phyloP scores from a whole-genome alignment of 2,113 vertebrate genomes.

The Notarius quadriscutis region DNA sequence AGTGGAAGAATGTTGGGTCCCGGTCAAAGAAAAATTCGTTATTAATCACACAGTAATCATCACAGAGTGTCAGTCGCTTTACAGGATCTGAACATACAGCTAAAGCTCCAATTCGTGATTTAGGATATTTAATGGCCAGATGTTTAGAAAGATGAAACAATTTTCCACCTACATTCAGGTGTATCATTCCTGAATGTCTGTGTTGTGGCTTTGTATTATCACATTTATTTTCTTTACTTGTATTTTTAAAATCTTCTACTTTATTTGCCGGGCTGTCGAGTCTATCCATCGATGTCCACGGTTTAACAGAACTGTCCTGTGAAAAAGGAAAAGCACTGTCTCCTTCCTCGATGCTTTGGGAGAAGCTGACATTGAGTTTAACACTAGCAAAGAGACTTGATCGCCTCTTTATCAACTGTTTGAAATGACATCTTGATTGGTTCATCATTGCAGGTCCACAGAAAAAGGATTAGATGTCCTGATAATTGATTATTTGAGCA shows the following conservation, averaged over 20 bases:
- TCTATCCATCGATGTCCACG: conserved; percentile 83
- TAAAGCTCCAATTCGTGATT: conserved; percentile 80
- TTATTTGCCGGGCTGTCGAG: conserved; percentile 50
- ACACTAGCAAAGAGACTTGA: conserved; percentile 77
- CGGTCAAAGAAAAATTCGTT: conserved; percentile 90
- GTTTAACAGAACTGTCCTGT: conserved; percentile 78
- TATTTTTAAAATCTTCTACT: not conserved
- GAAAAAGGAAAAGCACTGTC: conserved; percentile 75
- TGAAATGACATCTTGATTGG: conserved; percentile 37
- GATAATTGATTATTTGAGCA: not conserved
- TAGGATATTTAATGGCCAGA: conserved; percentile 72
- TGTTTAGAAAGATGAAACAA: conserved; percentile 76
- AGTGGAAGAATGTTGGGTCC: conserved; percentile 84
- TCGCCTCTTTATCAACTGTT: conserved; percentile 66
- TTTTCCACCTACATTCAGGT: conserved; percentile 83
- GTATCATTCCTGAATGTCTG: conserved; percentile 72
- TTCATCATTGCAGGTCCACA: conserved; percentile 59
- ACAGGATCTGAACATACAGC: conserved; percentile 73
- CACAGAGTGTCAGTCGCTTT: conserved; percentile 80
- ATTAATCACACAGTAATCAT: conserved; percentile 82
- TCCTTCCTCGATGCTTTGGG: conserved; percentile 62
- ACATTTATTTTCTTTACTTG: conserved; percentile 13
- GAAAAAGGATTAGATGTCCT: not conserved
- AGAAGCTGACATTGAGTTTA: conserved; percentile 71
- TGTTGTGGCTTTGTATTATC: not conserved